phyloP scores from a whole-genome alignment of 2,113 vertebrate species.

The Platysternon megacephalum region DNA sequence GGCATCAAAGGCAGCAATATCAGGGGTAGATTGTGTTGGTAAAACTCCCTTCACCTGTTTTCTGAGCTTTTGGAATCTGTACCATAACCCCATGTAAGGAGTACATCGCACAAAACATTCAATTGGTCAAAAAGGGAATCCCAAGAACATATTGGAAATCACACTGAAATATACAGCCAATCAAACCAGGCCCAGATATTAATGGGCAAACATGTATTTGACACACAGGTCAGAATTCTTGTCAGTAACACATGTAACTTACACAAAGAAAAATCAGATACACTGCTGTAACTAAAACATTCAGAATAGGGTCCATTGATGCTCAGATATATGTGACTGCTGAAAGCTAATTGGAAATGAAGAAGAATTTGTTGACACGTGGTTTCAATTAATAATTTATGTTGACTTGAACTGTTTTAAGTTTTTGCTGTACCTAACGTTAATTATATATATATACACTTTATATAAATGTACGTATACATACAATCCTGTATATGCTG shows the following conservation, averaged over 20 bases:
- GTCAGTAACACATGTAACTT: conserved; percentile 15
- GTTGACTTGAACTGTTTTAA: conserved; percentile 64
- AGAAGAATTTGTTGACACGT: conserved; percentile 28
- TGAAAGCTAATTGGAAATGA: not conserved
- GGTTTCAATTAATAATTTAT: conserved; percentile 34
- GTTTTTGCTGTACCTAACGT: conserved; percentile 64
- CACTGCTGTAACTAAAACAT: not conserved
- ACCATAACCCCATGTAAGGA: rapidly evolving
- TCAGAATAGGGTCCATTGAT: not conserved
- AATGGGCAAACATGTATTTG: not conserved
- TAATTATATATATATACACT: conserved; percentile 68
- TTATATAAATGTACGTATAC: conserved; percentile 74
- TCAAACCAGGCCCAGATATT: not conserved
- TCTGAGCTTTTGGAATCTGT: not conserved
- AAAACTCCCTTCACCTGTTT: not conserved
- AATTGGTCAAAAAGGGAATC: not conserved
- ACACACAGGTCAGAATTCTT: conserved; percentile 13
- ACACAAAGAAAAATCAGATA: not conserved
- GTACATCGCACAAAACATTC: rapidly evolving
- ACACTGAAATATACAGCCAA: not conserved
- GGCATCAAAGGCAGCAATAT: not conserved
- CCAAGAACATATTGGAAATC: not conserved
- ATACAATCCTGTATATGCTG: conserved; percentile 70
- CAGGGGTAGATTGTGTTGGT: not conserved
- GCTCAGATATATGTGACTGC: not conserved